phyloP scores from a whole-genome alignment of 2,888 invertebrate species.

The Erpobdella octoculata region DNA sequence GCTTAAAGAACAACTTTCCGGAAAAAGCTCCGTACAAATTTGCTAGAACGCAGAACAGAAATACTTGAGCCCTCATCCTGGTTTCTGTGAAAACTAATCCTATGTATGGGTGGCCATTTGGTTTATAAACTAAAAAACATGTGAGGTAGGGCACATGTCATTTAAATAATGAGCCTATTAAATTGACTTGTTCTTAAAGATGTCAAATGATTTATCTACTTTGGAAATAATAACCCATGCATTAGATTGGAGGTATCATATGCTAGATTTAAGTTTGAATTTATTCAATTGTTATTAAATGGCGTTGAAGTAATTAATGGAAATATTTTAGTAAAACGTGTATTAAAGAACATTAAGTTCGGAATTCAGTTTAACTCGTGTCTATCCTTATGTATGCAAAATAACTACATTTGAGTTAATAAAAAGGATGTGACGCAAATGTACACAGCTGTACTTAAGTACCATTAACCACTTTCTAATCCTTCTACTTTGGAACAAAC shows the following conservation, averaged over 20 bases:
- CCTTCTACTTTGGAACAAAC: no score
- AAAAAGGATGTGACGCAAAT: no score
- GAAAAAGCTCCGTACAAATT: neutral
- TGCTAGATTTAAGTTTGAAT: neutral
- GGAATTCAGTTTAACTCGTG: no score
- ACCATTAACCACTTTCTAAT: no score
- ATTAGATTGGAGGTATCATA: no score
- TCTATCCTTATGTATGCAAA: no score
- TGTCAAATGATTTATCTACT: no score
- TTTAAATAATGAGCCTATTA: no score
- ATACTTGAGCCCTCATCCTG: neutral
- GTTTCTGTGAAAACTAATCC: neutral
- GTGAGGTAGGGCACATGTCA: neutral
- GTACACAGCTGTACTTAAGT: no score
- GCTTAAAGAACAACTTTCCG: neutral
- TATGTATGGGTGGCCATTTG: neutral
- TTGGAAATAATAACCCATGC: no score
- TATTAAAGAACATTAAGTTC: neutral
- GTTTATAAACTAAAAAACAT: neutral
- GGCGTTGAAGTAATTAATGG: neutral
- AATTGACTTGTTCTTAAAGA: no score
- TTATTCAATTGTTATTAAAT: neutral
- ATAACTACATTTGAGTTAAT: no score
- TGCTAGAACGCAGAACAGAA: neutral
- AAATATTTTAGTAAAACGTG: neutral